Evolutionary conservation across 2,888 invertebrate species (phyloP).

Genomic region (Andrena praecox): DNA sequence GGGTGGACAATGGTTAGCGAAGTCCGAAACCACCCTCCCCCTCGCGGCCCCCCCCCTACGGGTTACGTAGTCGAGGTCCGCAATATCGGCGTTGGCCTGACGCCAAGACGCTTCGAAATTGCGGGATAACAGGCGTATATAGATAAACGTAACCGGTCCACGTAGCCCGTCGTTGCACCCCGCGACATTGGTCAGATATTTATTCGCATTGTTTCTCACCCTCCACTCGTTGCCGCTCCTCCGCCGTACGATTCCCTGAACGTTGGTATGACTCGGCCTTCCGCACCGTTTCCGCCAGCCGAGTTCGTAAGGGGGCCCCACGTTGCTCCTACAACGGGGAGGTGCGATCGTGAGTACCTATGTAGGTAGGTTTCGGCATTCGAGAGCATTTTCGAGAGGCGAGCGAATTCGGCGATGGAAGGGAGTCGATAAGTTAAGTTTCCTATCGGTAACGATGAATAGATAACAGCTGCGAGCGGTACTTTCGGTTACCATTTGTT

Average conservation of each 20-base stretch:
- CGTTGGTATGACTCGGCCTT: slow-evolving; percentile 40
- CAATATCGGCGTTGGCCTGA: slow-evolving; percentile 78
- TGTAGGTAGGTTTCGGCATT: slow-evolving; percentile 12
- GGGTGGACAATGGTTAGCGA: slow-evolving; percentile 79
- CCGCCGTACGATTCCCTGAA: slow-evolving; percentile 35
- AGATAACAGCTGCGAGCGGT: neutral
- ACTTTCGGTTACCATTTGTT: neutral
- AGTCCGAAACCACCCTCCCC: slow-evolving; percentile 54
- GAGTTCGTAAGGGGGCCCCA: slow-evolving; percentile 22
- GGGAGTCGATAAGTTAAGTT: neutral
- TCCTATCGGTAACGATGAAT: slow-evolving; percentile 15
- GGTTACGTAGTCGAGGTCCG: slow-evolving; percentile 67
- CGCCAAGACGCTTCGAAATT: slow-evolving; percentile 81
- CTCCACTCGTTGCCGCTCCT: slow-evolving; percentile 34
- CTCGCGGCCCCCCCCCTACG: slow-evolving; percentile 41
- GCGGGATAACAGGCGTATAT: slow-evolving; percentile 69
- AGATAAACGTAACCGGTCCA: slow-evolving; percentile 44
- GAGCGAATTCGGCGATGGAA: neutral
- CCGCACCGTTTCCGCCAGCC: slow-evolving; percentile 23
- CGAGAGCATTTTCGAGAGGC: slow-evolving; percentile 8
- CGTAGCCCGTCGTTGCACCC: slow-evolving; percentile 42
- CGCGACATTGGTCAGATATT: slow-evolving; percentile 72
- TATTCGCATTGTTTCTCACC: slow-evolving; percentile 80
- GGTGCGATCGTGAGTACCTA: neutral
- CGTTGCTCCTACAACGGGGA: slow-evolving; percentile 4